These are phyloP conservation scores for Acrocephalus kingi DNA, from an alignment of 2,113 vertebrate genomes.

Conservation along the genomic window DNA sequence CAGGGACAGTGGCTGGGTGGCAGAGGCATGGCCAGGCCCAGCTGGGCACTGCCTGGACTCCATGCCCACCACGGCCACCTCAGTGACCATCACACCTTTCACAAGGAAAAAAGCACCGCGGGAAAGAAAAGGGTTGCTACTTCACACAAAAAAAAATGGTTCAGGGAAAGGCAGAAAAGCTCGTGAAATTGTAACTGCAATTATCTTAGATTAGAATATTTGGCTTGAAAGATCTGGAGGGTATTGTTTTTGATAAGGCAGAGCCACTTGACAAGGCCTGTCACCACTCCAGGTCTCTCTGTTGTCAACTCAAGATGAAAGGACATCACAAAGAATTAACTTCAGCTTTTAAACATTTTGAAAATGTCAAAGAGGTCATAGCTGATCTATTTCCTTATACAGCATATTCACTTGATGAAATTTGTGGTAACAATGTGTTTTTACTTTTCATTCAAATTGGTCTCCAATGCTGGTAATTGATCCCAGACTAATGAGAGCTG, in stretches of 20 bases:
- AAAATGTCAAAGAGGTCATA: conserved; percentile 79
- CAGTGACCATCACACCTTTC: background rate
- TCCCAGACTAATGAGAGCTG: conserved; percentile 64
- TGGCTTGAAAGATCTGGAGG: conserved; percentile 72
- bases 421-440: conserved; percentile 75
- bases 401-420: conserved; percentile 76
- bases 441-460: conserved; percentile 63
- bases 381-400: conserved; percentile 68
- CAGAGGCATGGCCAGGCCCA: background rate
- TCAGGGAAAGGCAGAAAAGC: conserved; percentile 29
- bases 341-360: conserved; percentile 81
- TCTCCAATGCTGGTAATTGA: conserved; percentile 57
- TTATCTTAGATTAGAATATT: conserved; percentile 78
- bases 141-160: background rate
- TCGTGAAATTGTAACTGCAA: conserved; percentile 75
- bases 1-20: too few species aligned
- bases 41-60: background rate
- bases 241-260: conserved; percentile 77
- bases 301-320: conserved; percentile 77
- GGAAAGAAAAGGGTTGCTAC: background rate
- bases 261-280: conserved; percentile 73
- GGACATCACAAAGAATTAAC: conserved; percentile 79
- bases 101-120: background rate
- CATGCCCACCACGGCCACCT: background rate
- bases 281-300: conserved; percentile 72